These are phyloP conservation scores for Tachuris rubrigastra DNA, from an alignment of 2,113 vertebrate genomes.

Conservation along the genomic window DNA sequence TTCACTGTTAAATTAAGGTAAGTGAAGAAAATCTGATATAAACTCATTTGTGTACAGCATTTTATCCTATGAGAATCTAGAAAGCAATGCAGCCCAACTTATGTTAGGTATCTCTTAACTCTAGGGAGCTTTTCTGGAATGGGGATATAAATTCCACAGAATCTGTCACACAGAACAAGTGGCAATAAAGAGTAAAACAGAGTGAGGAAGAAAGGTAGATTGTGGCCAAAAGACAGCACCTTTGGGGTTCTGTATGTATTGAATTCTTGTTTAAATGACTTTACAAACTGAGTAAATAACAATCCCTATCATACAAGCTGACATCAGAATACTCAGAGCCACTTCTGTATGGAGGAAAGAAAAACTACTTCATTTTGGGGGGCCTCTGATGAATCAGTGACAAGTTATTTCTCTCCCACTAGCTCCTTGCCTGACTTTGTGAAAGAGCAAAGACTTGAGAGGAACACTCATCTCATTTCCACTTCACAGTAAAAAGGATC, in stretches of 20 bases:
- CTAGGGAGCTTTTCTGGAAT: background rate
- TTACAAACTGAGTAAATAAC: background rate
- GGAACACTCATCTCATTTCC: background rate
- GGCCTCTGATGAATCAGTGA: background rate
- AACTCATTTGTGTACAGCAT: background rate
- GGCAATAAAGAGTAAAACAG: background rate
- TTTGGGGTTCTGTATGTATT: background rate
- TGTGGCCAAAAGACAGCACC: background rate
- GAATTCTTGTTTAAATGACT: background rate
- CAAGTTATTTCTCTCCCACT: background rate
- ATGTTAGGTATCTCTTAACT: background rate
- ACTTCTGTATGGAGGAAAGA: background rate
- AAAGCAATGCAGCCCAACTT: background rate
- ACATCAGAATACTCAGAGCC: background rate
- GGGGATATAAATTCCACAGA: background rate
- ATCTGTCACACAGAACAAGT: background rate
- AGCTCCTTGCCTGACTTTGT: background rate
- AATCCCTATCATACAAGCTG: background rate
- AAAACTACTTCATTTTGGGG: background rate
- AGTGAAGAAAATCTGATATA: background rate
- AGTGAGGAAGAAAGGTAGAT: background rate
- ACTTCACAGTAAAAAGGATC: background rate
- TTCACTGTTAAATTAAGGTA: conserved; percentile 98
- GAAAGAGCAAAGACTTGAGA: background rate
- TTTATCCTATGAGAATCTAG: background rate